Conservation (phyloP, 2,113 vertebrate species). For the Halcyon malimbica region DNA sequence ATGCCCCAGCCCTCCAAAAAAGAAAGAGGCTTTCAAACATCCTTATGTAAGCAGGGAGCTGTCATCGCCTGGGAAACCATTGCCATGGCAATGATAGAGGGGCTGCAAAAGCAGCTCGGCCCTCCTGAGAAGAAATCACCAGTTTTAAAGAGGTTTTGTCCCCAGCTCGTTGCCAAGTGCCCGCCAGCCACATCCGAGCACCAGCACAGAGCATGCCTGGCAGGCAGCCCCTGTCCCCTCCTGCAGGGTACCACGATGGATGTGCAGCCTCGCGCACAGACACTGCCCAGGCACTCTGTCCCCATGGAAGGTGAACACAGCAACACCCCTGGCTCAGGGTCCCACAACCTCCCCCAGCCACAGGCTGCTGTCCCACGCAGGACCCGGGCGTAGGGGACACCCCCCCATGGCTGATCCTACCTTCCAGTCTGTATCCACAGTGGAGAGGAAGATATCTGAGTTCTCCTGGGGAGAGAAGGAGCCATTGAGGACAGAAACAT, state of each 20-base stretch:
- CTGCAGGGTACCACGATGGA: not conserved
- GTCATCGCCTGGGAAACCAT: conserved; percentile 60
- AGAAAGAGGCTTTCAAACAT: conserved; percentile 52
- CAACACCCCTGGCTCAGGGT: not conserved
- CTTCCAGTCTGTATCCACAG: conserved; percentile 90
- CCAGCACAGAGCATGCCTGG: not conserved
- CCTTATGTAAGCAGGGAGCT: conserved; percentile 52
- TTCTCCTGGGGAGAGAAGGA: conserved; percentile 81
- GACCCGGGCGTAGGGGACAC: not conserved
- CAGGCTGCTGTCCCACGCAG: not conserved
- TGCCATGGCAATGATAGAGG: conserved; percentile 69
- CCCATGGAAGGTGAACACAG: not conserved
- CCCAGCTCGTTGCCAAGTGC: not conserved
- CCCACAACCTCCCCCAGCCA: not conserved
- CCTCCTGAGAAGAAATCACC: conserved; percentile 56
- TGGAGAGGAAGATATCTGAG: conserved; percentile 85
- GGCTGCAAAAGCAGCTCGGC: conserved; percentile 33
- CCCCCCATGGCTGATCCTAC: conserved; percentile 66
- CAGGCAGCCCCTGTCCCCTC: not conserved
- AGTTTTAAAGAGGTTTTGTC: conserved; percentile 52
- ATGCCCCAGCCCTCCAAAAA: not conserved
- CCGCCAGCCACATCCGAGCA: not conserved
- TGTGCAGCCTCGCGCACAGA: not conserved
- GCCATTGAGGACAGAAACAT: not conserved
- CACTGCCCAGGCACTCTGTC: not conserved